Conservation (phyloP, 30 jellyfish, hydroid and myxozoan genomes). For the Pelagia noctiluca region DNA sequence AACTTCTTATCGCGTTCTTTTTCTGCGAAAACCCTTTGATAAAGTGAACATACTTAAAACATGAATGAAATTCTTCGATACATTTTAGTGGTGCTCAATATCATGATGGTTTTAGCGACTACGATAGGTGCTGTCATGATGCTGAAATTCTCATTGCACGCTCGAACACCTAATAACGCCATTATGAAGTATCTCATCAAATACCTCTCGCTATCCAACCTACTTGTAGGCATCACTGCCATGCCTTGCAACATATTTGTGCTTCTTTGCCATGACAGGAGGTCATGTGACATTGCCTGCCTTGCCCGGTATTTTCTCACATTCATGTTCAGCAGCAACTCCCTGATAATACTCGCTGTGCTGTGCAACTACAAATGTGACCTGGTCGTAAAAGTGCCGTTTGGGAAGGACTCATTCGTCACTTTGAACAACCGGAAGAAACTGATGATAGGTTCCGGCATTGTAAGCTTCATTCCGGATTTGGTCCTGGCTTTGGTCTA, state of each 20-base stretch:
- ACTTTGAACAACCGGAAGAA: constrained; percentile 22
- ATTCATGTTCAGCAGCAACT: constrained; percentile 51
- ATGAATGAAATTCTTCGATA: neutral
- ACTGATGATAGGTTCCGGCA: neutral
- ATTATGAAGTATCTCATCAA: constrained; percentile 52
- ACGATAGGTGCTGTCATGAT: constrained; percentile 37
- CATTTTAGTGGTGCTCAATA: neutral
- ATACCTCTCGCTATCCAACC: constrained; percentile 40
- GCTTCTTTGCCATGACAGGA: constrained; percentile 26
- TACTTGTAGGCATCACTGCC: constrained; percentile 59
- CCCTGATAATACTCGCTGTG: constrained; percentile 52
- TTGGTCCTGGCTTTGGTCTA: constrained; percentile 54
- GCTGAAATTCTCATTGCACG: constrained; percentile 58
- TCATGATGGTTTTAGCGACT: constrained; percentile 19
- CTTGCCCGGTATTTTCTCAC: constrained; percentile 68
- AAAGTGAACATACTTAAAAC: neutral
- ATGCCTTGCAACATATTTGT: constrained; percentile 64
- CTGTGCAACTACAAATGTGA: constrained; percentile 69
- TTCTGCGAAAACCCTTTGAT: neutral
- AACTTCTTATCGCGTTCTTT: no score
- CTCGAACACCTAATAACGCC: constrained; percentile 22
- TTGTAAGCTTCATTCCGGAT: constrained; percentile 58
- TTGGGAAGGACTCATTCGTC: constrained; percentile 59
- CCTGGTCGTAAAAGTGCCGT: constrained; percentile 69
- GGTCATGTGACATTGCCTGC: constrained; percentile 64